Base-by-base conservation (phyloP, 1,140 invertebrate species). In the Epicauta chinensis region DNA sequence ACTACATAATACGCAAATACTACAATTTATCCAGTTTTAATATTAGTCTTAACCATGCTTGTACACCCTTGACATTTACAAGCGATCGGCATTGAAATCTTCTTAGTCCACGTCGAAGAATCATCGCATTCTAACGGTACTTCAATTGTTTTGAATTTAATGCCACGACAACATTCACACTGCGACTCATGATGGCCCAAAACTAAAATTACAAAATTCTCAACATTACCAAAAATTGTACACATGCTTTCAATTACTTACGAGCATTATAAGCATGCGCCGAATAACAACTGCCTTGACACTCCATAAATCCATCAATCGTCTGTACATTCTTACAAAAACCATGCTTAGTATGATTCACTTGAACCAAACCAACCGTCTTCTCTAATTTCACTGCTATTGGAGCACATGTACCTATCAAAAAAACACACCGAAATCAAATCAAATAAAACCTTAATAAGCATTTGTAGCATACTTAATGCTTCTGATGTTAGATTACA, bases 261-360 rank as follows among this genome's bases (percentile, higher is more conserved):
- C 81, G 67, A 56, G 68, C 68, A 58, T 81, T 81, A 47, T 80
- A 87, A n/a, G 74, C 66, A 0, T 81, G 81, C 12, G 77, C 77
- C 1, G 84, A 85, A 51, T 76, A 67, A 60, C 86, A 88, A 13
- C 68, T 64, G 4, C 86, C 86, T 23, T 72, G 65, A 55, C 86
- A 88, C 62, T 86, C 78, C 4, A 75, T 79, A 51, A 87, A 77
- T 12, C 76, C 77, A 10, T 61, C 43, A 7, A 87, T 69, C 0
- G 75, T 71, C 23, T 77, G 58, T 0, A 69, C 58, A 65, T 87
- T 88, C 34, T 70, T 70, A 62, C 86, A 88, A 1, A 69, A 42
- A 6, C 82, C 83, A 61, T 80, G 77, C n/a, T 50, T 38, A 0
- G 56, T 55, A 31, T 69, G 59, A 2, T 55, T 55, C 15, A 74